Percentiles rank a stretch among this genome's conserved stretches.
phyloP scores from a whole-genome alignment of 2,113 vertebrate genomes.

The Genyomyrus donnyi region DNA sequence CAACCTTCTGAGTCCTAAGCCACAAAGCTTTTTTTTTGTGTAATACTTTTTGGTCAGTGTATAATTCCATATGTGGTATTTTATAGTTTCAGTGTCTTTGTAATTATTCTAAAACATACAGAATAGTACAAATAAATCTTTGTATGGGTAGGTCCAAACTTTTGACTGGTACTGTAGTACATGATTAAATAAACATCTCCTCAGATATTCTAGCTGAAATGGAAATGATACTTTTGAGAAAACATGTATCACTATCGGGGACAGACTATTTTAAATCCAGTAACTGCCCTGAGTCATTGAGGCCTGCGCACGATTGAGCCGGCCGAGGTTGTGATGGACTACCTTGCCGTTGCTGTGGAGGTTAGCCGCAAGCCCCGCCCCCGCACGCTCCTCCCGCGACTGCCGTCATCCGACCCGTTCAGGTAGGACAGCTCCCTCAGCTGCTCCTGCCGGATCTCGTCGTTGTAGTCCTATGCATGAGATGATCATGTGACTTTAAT shows the following conservation, averaged over 20 bases:
- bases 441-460: conserved; percentile 97
- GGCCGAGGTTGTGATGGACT: background rate
- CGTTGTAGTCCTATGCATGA: conserved; percentile 86
- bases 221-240: background rate
- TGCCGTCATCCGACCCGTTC: conserved; percentile 88
- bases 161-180: background rate
- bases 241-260: background rate
- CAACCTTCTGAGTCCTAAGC: too few species aligned
- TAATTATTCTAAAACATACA: background rate
- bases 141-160: background rate
- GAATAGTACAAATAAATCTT: background rate
- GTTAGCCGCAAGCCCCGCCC: conserved; percentile 73
- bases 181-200: background rate
- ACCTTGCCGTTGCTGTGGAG: conserved; percentile 73
- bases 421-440: conserved; percentile 89
- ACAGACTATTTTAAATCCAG: background rate
- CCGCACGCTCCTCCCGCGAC: conserved; percentile 70
- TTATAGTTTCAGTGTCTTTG: background rate
- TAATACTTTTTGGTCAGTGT: background rate
- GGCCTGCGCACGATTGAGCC: background rate
- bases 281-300: background rate
- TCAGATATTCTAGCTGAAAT: background rate
- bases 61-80: background rate
- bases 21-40: too few species aligned
- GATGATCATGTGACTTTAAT: background rate